Percentiles rank a stretch among this genome's conserved stretches.
phyloP scores from a whole-genome alignment of 2,797 vertebrate genomes.

The Clarias fuscus region DNA sequence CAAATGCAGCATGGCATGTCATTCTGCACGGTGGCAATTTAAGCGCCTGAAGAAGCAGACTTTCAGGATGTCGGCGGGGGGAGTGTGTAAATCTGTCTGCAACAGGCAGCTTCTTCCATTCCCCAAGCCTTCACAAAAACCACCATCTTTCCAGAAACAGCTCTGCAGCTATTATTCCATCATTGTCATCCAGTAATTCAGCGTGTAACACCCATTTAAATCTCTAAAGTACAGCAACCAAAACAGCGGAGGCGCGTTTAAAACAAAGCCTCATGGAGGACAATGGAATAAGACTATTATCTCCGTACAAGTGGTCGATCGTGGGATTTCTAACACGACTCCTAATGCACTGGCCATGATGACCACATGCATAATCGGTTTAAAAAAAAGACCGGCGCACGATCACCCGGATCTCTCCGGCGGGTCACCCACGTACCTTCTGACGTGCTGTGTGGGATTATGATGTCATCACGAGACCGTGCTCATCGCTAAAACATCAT shows the following conservation, averaged over 20 bases:
- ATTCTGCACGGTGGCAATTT: slow-evolving; percentile 41
- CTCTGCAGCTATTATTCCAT: slow-evolving; percentile 69
- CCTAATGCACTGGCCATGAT: not conserved
- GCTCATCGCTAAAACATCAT: not conserved
- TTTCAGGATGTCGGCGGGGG: slow-evolving; percentile 24
- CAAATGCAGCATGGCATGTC: slow-evolving; percentile 31
- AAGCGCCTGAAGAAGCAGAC: slow-evolving; percentile 37
- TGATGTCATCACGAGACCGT: not conserved
- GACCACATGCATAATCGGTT: not conserved
- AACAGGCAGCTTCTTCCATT: slow-evolving; percentile 36
- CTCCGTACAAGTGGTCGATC: not conserved
- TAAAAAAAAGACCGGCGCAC: not conserved
- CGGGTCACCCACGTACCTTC: slow-evolving; percentile 47
- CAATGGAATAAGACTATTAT: slow-evolving; percentile 40
- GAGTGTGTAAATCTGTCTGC: slow-evolving; percentile 43
- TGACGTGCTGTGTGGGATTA: slow-evolving; percentile 27
- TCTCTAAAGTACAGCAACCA: slow-evolving; percentile 65
- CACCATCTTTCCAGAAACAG: slow-evolving; percentile 34
- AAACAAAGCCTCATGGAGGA: slow-evolving; percentile 71
- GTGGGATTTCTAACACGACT: not conserved
- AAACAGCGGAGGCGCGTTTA: slow-evolving; percentile 58
- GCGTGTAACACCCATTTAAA: slow-evolving; percentile 70
- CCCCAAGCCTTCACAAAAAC: slow-evolving; percentile 24
- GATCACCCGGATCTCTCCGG: slow-evolving; percentile 58
- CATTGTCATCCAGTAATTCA: slow-evolving; percentile 73